Evolutionary conservation across 2,113 vertebrate genomes (phyloP).

Genomic region (Rutilus rutilus): DNA sequence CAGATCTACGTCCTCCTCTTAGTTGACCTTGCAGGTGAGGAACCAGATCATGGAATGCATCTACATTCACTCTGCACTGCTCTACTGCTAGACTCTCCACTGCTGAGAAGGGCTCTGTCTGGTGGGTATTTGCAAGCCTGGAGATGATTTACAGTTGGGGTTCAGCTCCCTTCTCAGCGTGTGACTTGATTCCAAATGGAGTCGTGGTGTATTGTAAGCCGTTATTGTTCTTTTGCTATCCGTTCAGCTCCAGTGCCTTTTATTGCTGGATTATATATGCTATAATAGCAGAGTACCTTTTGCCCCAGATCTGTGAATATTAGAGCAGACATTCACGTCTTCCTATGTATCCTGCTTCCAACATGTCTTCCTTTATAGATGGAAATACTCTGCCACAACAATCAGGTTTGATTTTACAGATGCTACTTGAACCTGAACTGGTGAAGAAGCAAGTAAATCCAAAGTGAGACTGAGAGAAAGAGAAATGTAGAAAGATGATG

Average conservation of each 20-base stretch:
- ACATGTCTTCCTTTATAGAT: neutral
- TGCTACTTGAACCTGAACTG: neutral
- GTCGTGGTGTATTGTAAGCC: neutral
- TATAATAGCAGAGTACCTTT: slow-evolving; percentile 1
- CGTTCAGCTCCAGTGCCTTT: slow-evolving; percentile 18
- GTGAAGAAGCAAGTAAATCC: neutral
- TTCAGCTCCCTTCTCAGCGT: neutral
- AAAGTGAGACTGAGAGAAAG: neutral
- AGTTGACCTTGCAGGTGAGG: slow-evolving; percentile 55
- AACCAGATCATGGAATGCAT: slow-evolving; percentile 32
- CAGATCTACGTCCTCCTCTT: slow-evolving; percentile 31
- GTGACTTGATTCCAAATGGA: slow-evolving; percentile 33
- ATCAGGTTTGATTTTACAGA: neutral
- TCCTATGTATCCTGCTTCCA: neutral
- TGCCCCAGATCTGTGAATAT: neutral
- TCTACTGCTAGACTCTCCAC: neutral
- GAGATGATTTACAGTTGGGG: neutral
- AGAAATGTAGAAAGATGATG: neutral
- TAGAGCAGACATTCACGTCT: neutral
- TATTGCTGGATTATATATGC: slow-evolving; percentile 11
- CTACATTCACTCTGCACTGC: slow-evolving; percentile 13
- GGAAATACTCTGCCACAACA: neutral
- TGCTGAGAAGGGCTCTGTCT: slow-evolving; percentile 3
- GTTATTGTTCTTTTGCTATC: neutral
- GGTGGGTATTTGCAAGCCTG: neutral